Evolutionary conservation across 2,888 invertebrate species (phyloP).

Genomic region (Eulithis testata): DNA sequence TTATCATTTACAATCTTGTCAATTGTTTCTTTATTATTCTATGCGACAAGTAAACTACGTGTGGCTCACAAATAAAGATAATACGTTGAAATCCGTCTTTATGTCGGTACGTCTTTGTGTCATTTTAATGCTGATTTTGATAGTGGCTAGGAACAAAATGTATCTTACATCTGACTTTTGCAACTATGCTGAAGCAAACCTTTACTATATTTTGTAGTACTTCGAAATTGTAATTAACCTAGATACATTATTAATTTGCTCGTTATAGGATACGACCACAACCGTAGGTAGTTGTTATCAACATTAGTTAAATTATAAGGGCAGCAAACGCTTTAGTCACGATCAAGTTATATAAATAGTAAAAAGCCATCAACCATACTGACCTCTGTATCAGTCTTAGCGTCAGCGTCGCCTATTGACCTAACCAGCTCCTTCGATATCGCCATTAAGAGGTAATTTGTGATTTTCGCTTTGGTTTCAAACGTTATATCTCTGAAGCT

Average conservation of each 20-base stretch:
- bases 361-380: constrained; percentile 55
- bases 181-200: not conserved
- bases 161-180: not conserved
- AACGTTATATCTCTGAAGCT: constrained; percentile 64
- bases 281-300: constrained; percentile 56
- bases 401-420: constrained; percentile 80
- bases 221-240: not conserved
- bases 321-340: constrained; percentile 68
- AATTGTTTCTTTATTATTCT: not conserved
- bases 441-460: constrained; percentile 81
- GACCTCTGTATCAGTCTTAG: constrained; percentile 82
- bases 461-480: constrained; percentile 80
- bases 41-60: too few species aligned
- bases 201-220: not conserved
- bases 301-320: constrained; percentile 52
- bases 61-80: too few species aligned
- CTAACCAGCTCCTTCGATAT: constrained; percentile 81
- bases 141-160: not conserved
- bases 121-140: not conserved
- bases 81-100: too few species aligned
- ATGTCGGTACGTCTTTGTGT: too few species aligned
- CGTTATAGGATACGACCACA: constrained; percentile 48
- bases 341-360: constrained; percentile 45
- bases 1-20: not conserved
- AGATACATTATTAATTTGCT: not conserved